Base-by-base conservation (phyloP, 2,113 vertebrate genomes). In the Ramphastos sulfuratus region DNA sequence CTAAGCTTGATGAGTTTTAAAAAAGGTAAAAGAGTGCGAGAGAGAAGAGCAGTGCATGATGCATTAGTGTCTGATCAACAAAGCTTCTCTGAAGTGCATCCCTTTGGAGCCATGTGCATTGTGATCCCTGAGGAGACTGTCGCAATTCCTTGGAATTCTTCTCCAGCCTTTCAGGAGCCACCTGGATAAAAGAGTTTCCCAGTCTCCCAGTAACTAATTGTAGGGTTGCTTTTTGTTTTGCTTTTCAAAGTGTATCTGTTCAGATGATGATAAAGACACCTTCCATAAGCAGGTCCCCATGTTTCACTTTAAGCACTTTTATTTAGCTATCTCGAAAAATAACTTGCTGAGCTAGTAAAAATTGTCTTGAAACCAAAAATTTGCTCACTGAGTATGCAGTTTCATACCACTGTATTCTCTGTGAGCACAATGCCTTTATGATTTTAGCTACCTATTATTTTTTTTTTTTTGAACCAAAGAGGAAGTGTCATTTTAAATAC, bases 71-170 rank as follows among this genome's bases (percentile, higher is more conserved):
- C 60, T 83, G 70, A 58, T 80, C 50, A 91, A 71, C 31, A 67
- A 35, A 48, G 18, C 76, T 93, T 71, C 52, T 92, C 58, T 87
- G 76, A 54, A 91, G 24, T 0, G 2, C 50, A 15, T 65, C 19
- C 67, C 59, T 35, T 33, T 8, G 74, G 79, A 90, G 83, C 46
- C 10, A 0, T 25, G 16, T 33, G 48, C 21, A 2, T 30, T 3
- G 1, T 1, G 0, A 17, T 90, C 82, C 82, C 73, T 25, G 67
- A 73, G 55, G 69, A 16, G 12, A 8, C 35, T 75, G 2, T 8
- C 88, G 85, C 73, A 84, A 3, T 90, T 92, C 76, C 55, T 72
- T 81, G 87, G 87, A 92, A 94, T 92, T 89, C 33, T 63, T n/a
- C 35, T 89, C 44, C 35, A 84, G 87, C 76, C 85, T 94, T 89